Base-by-base conservation (phyloP, 1,140 invertebrate genomes). In the Glossosoma conforme region DNA sequence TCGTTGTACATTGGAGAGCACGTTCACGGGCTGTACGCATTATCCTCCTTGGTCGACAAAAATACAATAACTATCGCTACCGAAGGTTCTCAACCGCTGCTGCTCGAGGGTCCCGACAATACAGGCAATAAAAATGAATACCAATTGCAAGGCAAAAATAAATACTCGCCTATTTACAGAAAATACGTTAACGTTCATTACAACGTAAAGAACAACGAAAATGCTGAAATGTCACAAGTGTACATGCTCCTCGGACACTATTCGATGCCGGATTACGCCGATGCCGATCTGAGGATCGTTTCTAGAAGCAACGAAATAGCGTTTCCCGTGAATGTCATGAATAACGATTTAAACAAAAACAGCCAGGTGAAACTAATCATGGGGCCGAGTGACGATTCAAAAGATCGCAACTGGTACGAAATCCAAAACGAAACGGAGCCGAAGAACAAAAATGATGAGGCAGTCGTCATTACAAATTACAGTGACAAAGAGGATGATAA, bases 1-100 rank as follows among this genome's bases (percentile, higher is more conserved):
- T 96, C 92, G 1, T 72, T 98, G 13, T 98, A 96, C 69, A 83
- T 98, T 56, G 95, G 95, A 4, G 87, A 97, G 68, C 86, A 93
- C 69, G 76, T 78, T 45, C 81, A 90, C 65, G 91, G 90, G 1
- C 69, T 94, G 2, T 98, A 97, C 69, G 95, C 93, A 0, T 66
- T 97, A 30, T 91, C 91, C 2, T 92, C 93, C 0, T 70, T 95
- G 17, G 92, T 94, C 1, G 93, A 97, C 72, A 85, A 89, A 60
- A 85, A 85, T 47, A 84, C 80, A 8, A 80, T 84, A 9, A 85
- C 84, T 6, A 86, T 89, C 66, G 82, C 81, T 0, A 76, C 78
- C 1, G 77, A 75, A 4, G 77, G 80, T 45, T 62, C 73, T 11
- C 79, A 77, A 15, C 79, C 80, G 0, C 67, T 86, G 17, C 66